Evolutionary conservation across 2,797 vertebrate genomes (phyloP).

Genomic region (Sebastes goodei): DNA sequence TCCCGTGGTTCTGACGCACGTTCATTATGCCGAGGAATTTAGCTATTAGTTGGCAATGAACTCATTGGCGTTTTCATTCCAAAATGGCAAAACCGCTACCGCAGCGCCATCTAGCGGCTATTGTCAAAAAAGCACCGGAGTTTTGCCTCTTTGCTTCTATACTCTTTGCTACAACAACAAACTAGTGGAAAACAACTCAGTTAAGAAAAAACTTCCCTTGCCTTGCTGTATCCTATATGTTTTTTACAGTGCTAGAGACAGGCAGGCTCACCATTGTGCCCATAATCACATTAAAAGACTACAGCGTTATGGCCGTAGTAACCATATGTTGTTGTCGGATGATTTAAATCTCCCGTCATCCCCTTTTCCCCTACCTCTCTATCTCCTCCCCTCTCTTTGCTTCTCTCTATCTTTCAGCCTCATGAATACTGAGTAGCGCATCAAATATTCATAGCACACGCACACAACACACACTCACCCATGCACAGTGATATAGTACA

Average conservation of each 20-base stretch:
- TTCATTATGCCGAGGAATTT: no score
- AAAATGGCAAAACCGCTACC: no score
- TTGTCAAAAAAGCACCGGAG: no score
- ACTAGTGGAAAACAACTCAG: no score
- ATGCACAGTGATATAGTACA: not conserved
- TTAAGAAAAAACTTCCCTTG: not conserved
- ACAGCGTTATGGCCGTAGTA: constrained; percentile 22
- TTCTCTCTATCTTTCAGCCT: constrained; percentile 51
- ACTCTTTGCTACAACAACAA: no score
- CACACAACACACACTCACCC: constrained; percentile 17
- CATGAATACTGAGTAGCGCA: constrained; percentile 66
- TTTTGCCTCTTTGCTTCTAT: no score
- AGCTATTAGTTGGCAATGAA: no score
- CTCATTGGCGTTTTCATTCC: no score
- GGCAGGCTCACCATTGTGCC: not conserved
- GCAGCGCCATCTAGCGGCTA: no score
- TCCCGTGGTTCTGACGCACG: no score
- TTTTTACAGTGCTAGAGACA: not conserved
- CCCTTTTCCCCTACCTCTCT: constrained; percentile 11
- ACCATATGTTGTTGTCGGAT: constrained; percentile 36
- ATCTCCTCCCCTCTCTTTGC: constrained; percentile 36
- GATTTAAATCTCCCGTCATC: constrained; percentile 56
- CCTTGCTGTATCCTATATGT: not conserved
- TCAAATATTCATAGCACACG: constrained; percentile 68
- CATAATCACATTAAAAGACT: constrained; percentile 28